Conservation (phyloP, 2,113 vertebrate genomes). For the Callipepla squamata region DNA sequence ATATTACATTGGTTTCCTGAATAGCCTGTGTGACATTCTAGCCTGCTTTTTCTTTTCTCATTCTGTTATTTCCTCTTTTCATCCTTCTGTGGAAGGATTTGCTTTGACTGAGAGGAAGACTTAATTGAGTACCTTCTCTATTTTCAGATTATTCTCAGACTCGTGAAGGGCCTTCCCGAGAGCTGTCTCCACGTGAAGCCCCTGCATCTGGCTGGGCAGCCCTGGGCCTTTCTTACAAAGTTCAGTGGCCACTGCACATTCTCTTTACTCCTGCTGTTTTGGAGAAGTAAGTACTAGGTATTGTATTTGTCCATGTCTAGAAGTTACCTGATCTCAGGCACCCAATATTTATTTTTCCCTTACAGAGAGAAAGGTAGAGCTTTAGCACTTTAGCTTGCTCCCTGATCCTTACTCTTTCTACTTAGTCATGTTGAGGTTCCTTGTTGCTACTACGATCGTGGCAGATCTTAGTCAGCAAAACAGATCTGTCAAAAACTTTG, state of each 20-base stretch:
- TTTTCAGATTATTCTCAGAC: constrained; percentile 82
- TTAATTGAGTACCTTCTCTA: not conserved
- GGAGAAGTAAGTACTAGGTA: constrained; percentile 87
- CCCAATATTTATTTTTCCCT: not conserved
- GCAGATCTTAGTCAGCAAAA: not conserved
- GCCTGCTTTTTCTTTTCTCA: not conserved
- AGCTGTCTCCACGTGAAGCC: constrained; percentile 91
- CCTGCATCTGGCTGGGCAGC: constrained; percentile 95
- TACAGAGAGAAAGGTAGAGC: not conserved
- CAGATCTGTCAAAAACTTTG: not conserved
- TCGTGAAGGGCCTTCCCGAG: constrained; percentile 90
- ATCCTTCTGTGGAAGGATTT: not conserved
- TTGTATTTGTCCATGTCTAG: not conserved
- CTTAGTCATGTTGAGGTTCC: not conserved
- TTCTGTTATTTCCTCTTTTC: not conserved
- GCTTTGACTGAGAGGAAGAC: not conserved
- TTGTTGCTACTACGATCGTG: not conserved
- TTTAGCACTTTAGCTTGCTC: not conserved
- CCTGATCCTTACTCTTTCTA: not conserved
- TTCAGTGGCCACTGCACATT: constrained; percentile 98
- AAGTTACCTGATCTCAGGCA: not conserved
- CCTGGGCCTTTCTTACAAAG: constrained; percentile 94
- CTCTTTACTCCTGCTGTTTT: constrained; percentile 96
- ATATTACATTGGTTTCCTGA: not conserved
- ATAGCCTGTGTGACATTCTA: not conserved